These are phyloP conservation scores for Porphyrio hochstetteri DNA, from an alignment of 2,113 vertebrate genomes.

Conservation along the genomic window DNA sequence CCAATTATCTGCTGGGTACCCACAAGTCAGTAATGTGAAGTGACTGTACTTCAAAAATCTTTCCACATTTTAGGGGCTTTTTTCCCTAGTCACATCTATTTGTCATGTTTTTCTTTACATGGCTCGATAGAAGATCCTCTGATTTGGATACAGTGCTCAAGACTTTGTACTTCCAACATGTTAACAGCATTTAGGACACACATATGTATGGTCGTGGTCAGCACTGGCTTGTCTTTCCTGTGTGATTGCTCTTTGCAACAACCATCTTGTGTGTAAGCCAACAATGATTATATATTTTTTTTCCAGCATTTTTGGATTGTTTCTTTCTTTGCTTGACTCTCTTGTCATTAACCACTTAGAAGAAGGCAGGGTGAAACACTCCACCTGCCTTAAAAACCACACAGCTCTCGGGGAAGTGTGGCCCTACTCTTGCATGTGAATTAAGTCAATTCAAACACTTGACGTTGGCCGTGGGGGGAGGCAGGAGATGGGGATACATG, in stretches of 20 bases:
- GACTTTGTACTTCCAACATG: not conserved
- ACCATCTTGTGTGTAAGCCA: not conserved
- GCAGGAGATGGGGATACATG: not conserved
- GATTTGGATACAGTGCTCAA: not conserved
- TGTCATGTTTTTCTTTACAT: not conserved
- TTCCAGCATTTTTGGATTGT: not conserved
- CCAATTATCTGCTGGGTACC: not conserved
- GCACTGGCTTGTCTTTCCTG: not conserved
- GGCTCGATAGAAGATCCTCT: not conserved
- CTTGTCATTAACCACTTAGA: not conserved
- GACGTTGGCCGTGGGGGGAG: fast-evolving
- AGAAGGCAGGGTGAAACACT: not conserved
- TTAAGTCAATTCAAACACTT: not conserved
- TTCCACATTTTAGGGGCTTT: not conserved
- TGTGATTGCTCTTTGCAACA: not conserved
- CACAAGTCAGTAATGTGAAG: not conserved
- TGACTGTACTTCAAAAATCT: not conserved
- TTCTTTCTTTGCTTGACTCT: not conserved
- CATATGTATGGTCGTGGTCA: not conserved
- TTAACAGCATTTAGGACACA: not conserved
- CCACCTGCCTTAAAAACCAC: not conserved
- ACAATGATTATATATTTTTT: not conserved
- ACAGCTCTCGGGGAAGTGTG: not conserved
- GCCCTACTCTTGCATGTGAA: not conserved
- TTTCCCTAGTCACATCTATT: not conserved